A percentile compares a stretch with the other conserved stretches of the same genome.
These are phyloP conservation scores for Labia minor DNA, from an alignment of 2,888 invertebrate genomes.

Conservation along the genomic window DNA sequence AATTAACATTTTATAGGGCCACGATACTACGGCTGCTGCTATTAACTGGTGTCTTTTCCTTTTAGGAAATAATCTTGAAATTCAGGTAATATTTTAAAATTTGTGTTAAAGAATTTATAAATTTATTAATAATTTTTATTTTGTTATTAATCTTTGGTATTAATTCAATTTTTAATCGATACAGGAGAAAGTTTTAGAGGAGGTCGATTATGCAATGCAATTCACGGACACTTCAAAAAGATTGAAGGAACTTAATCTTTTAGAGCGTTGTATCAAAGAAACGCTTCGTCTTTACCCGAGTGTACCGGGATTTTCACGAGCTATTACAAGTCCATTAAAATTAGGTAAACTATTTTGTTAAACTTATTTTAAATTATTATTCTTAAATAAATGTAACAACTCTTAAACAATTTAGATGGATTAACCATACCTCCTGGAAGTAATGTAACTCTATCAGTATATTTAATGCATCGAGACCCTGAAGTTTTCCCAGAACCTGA, in stretches of 20 bases:
- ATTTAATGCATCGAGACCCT: constrained; percentile 34
- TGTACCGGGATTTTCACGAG: background rate
- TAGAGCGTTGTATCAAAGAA: background rate
- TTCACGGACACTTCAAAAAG: background rate
- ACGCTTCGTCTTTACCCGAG: background rate
- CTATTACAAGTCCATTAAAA: background rate
- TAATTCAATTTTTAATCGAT: too few relatives aligned
- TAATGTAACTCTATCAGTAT: constrained; percentile 27
- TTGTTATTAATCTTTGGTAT: too few relatives aligned
- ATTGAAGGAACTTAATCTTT: background rate
- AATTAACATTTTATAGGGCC: constrained; percentile 24
- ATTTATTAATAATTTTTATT: too few relatives aligned
- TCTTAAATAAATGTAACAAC: too few relatives aligned
- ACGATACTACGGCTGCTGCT: constrained; percentile 32
- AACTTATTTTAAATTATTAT: too few relatives aligned
- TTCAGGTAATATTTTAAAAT: constrained; percentile 30
- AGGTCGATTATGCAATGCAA: background rate
- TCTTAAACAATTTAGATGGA: too few relatives aligned
- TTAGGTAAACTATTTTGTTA: too few relatives aligned
- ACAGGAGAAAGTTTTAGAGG: background rate
- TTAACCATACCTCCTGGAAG: constrained; percentile 24
- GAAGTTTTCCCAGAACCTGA: constrained; percentile 38
- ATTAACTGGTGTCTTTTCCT: constrained; percentile 29
- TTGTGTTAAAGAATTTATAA: too few relatives aligned
- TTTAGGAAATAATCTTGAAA: constrained; percentile 30